Conservation (phyloP, 2,888 invertebrate genomes). For the Tineola bisselliella region DNA sequence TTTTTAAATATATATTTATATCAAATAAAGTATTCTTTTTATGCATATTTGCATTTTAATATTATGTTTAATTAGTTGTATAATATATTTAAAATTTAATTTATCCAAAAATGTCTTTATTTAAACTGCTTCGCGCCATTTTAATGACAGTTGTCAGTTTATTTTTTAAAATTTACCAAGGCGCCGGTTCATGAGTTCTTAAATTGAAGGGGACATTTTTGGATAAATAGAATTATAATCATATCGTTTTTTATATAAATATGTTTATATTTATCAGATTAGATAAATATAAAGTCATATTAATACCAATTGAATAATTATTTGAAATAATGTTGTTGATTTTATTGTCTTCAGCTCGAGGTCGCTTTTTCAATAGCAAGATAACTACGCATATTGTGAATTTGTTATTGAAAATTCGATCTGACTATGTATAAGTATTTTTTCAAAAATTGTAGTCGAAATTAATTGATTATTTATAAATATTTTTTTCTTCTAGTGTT, state of each 20-base stretch:
- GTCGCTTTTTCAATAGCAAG: conserved; percentile 15
- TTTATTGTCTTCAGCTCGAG: conserved; percentile 17
- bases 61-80: too few relatives aligned
- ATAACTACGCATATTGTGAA: too few relatives aligned
- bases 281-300: not conserved
- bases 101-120: too few relatives aligned
- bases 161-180: too few relatives aligned
- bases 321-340: conserved; percentile 29
- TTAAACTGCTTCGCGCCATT: too few relatives aligned
- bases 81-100: not conserved
- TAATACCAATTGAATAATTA: conserved; percentile 29
- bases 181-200: not conserved
- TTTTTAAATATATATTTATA: not conserved
- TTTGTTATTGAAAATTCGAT: too few relatives aligned
- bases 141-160: too few relatives aligned
- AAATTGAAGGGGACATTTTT: not conserved
- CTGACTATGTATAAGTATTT: too few relatives aligned
- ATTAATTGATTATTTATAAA: too few relatives aligned
- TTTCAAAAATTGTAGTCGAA: too few relatives aligned
- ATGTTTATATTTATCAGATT: conserved; percentile 1
- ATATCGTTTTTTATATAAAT: not conserved
- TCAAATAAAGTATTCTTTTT: not conserved
- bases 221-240: not conserved
- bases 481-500: too few relatives aligned
- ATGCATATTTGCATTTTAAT: not conserved